phyloP scores from a whole-genome alignment of 2,888 invertebrate genomes.

The Apamea sordens region DNA sequence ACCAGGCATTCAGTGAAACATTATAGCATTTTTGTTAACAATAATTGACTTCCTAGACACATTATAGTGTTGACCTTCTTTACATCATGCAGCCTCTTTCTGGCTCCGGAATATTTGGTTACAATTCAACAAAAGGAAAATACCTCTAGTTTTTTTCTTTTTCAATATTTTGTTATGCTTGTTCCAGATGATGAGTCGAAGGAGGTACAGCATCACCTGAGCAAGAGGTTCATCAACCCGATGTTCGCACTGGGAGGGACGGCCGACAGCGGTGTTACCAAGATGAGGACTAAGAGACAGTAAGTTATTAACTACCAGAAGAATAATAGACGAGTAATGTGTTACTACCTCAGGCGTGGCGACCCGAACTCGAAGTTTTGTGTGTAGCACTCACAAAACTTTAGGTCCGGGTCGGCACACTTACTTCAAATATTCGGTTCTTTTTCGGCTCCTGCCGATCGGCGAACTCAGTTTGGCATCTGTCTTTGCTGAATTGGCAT shows the following conservation, averaged over 20 bases:
- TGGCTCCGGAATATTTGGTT: not conserved
- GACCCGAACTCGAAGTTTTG: no score
- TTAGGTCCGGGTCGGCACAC: no score
- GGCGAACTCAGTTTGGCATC: not conserved
- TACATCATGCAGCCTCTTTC: not conserved
- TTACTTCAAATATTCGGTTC: not conserved
- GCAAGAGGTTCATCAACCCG: slow-evolving; percentile 81
- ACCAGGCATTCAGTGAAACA: not conserved
- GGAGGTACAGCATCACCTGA: slow-evolving; percentile 66
- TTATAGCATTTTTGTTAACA: not conserved
- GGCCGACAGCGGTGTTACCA: slow-evolving; percentile 67
- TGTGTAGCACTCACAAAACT: no score
- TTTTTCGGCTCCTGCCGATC: no score
- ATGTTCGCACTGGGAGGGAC: slow-evolving; percentile 74
- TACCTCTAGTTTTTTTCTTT: not conserved
- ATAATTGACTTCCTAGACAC: not conserved
- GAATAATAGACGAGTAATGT: not conserved
- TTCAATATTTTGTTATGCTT: not conserved
- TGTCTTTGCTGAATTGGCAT: not conserved
- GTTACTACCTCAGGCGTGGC: not conserved
- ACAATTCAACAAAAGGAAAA: not conserved
- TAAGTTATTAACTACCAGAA: slow-evolving; percentile 55
- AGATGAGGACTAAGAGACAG: slow-evolving; percentile 82
- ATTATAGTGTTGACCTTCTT: not conserved
- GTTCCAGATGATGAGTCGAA: slow-evolving; percentile 48